Base-by-base conservation (phyloP, 2,797 vertebrate species). In the Salarias fasciatus region DNA sequence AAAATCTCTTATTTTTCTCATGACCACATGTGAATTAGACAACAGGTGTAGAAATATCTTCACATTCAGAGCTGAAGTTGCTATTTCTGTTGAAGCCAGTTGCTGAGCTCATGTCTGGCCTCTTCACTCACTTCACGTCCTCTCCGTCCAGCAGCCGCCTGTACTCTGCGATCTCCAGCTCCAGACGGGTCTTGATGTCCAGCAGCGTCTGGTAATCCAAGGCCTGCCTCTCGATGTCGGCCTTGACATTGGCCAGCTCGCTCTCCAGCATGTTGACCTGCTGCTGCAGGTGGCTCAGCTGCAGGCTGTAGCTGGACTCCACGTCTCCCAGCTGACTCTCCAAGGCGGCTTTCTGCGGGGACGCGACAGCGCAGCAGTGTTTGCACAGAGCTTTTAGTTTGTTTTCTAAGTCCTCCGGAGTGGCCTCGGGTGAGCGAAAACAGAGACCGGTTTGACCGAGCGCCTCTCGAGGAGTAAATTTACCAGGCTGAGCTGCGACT, bases 111-210 rank as follows among this genome's bases (percentile, higher is more conserved):
- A 15, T 6, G 18, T n/a, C 6, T 2, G 6, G 13, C 24, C 11
- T 6, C 6, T 11, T 4, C n/a, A 7, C 47, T 80, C 42, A 51
- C 0, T 18, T 11, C 1, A 0, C 6, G 12, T 85, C 81, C 4
- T 88, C 92, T 76, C 91, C 92, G 3, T 95, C 94, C 84, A 96
- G 82, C 61, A 96, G 89, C n/a, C 92, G 83, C 44, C 88, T 84
- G 91, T 96, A 96, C 66, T 94, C 94, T 0, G 93, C 87, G 1
- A 96, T 95, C 89, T 96, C 95, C 84, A 92, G 2, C 84, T 96
- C 93, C 72, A 96, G 90, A 42, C 79, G 78, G 75, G 88, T 89
- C 82, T 93, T 95, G 82, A 93, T 65, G 62, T 94, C 84, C 10
- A 96, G 88, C 28, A 95, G 92, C 11, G 72, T 0, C 75, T 89